These are phyloP conservation scores for Endotricha flammealis DNA, from an alignment of 2,888 invertebrate species.

Conservation along the genomic window DNA sequence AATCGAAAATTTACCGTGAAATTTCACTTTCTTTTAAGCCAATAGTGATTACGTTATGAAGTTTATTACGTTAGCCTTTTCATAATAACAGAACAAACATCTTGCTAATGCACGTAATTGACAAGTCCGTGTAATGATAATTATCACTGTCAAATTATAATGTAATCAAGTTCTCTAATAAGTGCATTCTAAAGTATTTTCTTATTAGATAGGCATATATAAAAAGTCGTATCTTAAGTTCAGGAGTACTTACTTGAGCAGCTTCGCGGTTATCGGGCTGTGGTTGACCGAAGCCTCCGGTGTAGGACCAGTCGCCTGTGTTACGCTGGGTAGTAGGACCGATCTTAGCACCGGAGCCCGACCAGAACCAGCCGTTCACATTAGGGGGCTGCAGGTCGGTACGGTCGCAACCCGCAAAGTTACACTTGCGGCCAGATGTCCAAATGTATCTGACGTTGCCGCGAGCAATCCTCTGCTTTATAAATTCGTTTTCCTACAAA, in stretches of 20 bases:
- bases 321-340: conserved; percentile 92
- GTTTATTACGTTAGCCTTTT: conserved; percentile 1
- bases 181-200: too few relatives aligned
- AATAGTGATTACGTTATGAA: conserved; percentile 5
- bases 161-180: too few relatives aligned
- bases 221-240: too few relatives aligned
- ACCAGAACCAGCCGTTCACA: conserved; percentile 96
- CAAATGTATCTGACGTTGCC: conserved; percentile 90
- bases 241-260: conserved; percentile 80
- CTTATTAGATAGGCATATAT: too few relatives aligned
- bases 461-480: conserved; percentile 90
- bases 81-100: conserved; percentile 1
- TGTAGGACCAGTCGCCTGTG: conserved; percentile 93
- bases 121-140: not conserved
- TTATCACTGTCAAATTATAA: too few relatives aligned
- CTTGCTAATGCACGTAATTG: conserved; percentile 3
- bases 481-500: conserved; percentile 87
- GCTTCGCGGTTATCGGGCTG: conserved; percentile 95
- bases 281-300: conserved; percentile 91
- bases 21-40: conserved; percentile 19
- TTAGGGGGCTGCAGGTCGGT: conserved; percentile 90
- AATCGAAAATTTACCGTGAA: conserved; percentile 25
- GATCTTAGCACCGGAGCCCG: conserved; percentile 93
- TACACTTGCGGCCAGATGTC: conserved; percentile 95
- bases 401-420: conserved; percentile 93